A percentile compares a stretch with the other conserved stretches of the same genome.
phyloP scores from a whole-genome alignment of 53 echinoderm and acorn worm genomes.

The Zoroaster sp. region DNA sequence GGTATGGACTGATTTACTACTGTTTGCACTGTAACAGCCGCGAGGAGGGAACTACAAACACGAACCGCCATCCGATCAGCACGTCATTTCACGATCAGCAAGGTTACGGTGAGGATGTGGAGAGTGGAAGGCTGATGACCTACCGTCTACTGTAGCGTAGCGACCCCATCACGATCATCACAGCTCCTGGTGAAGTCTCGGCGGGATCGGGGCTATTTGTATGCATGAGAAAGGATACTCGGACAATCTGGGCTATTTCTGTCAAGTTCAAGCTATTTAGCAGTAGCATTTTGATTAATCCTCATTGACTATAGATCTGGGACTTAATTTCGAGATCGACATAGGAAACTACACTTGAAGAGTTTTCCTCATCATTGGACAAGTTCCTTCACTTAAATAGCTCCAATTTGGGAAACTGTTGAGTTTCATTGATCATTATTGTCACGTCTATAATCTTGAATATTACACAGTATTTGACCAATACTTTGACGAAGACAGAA shows the following conservation, averaged over 20 bases:
- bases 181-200: background rate
- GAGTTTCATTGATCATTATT: no score
- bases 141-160: constrained; percentile 53
- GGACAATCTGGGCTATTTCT: constrained; percentile 5
- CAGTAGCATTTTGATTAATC: no score
- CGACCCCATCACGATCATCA: constrained; percentile 27
- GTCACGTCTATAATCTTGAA: no score
- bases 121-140: constrained; percentile 43
- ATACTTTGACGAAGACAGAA: no score
- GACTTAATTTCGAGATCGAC: background rate
- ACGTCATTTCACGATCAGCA: background rate
- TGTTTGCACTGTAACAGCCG: constrained; percentile 4
- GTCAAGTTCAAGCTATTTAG: no score
- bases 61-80: background rate
- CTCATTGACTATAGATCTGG: no score
- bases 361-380: no score
- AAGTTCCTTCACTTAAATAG: no score
- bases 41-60: constrained; percentile 1
- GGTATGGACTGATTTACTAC: constrained; percentile 37
- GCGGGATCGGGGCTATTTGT: background rate
- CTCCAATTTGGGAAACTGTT: no score
- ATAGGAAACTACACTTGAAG: no score
- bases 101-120: constrained; percentile 16
- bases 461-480: no score
- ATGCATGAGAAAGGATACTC: background rate